A percentile compares a stretch with the other conserved stretches of the same genome.
These are phyloP conservation scores for Echinops telfairi DNA, from an alignment of 2,113 vertebrate genomes.

Conservation along the genomic window DNA sequence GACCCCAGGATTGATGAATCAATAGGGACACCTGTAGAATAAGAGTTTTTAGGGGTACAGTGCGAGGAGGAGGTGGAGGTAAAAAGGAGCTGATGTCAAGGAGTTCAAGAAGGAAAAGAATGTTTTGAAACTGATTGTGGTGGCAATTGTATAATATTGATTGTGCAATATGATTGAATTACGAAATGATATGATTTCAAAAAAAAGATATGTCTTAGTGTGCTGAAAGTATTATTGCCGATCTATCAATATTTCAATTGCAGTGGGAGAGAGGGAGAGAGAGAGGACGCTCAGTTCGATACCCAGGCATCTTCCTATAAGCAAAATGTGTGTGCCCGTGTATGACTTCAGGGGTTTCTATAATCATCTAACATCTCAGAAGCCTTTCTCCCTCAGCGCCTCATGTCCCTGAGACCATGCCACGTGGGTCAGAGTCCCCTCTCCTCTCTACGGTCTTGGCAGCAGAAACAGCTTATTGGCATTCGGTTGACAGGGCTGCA, in stretches of 20 bases:
- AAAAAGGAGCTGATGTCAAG: too few species aligned
- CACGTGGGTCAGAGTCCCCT: background rate
- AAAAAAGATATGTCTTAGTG: background rate
- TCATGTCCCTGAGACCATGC: background rate
- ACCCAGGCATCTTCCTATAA: background rate
- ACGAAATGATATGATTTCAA: too few species aligned
- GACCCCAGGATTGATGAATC: too few species aligned
- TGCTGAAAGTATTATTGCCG: background rate
- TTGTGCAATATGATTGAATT: too few species aligned
- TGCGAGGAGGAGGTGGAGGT: too few species aligned
- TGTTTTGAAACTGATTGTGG: too few species aligned
- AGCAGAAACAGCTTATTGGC: slow-evolving; percentile 6
- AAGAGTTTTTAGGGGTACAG: too few species aligned
- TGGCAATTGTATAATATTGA: too few species aligned
- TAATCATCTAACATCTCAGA: background rate
- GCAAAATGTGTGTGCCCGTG: background rate
- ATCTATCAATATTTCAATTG: background rate
- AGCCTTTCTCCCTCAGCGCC: background rate
- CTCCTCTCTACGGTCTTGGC: background rate
- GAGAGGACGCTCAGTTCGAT: background rate
- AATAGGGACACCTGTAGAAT: too few species aligned
- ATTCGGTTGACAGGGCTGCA: background rate
- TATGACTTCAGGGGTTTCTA: background rate
- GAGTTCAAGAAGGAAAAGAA: too few species aligned
- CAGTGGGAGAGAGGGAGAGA: background rate